Percentiles rank a stretch among this genome's conserved stretches.
phyloP scores from a whole-genome alignment of 2,797 vertebrate species.

The Botia almorhae region DNA sequence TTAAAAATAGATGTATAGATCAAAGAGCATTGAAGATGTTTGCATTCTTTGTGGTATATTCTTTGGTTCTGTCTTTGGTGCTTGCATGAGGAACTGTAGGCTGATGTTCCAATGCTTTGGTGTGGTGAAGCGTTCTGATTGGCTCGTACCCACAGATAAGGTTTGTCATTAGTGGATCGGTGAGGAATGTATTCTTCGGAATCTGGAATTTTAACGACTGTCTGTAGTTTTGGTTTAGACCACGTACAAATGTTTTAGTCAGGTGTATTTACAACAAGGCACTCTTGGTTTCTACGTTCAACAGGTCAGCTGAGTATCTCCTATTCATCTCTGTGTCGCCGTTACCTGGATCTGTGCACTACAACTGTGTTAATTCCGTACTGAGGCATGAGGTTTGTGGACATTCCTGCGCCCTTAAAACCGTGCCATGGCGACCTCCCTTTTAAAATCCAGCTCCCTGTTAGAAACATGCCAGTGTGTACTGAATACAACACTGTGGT shows the following conservation, averaged over 20 bases:
- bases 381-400: slow-evolving; percentile 2
- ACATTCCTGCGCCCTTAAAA: slow-evolving; percentile 28
- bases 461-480: not conserved
- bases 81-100: slow-evolving; percentile 25
- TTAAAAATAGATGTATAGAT: slow-evolving; percentile 58
- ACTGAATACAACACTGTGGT: slow-evolving; percentile 23
- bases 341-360: slow-evolving; percentile 22
- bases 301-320: slow-evolving; percentile 47
- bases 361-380: slow-evolving; percentile 33
- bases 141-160: not conserved
- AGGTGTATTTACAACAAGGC: slow-evolving; percentile 48
- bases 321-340: slow-evolving; percentile 11
- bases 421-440: slow-evolving; percentile 45
- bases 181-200: slow-evolving; percentile 77
- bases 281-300: slow-evolving; percentile 54
- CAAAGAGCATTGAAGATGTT: slow-evolving; percentile 44
- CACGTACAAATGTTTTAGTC: slow-evolving; percentile 9
- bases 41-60: slow-evolving; percentile 37
- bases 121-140: slow-evolving; percentile 24
- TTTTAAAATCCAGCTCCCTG: slow-evolving; percentile 12
- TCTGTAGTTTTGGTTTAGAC: slow-evolving; percentile 56
- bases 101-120: slow-evolving; percentile 36
- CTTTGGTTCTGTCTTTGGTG: slow-evolving; percentile 38
- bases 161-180: slow-evolving; percentile 39
- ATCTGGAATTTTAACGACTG: slow-evolving; percentile 82